phyloP scores from a whole-genome alignment of 2,888 invertebrate genomes.

The Autographa gamma region DNA sequence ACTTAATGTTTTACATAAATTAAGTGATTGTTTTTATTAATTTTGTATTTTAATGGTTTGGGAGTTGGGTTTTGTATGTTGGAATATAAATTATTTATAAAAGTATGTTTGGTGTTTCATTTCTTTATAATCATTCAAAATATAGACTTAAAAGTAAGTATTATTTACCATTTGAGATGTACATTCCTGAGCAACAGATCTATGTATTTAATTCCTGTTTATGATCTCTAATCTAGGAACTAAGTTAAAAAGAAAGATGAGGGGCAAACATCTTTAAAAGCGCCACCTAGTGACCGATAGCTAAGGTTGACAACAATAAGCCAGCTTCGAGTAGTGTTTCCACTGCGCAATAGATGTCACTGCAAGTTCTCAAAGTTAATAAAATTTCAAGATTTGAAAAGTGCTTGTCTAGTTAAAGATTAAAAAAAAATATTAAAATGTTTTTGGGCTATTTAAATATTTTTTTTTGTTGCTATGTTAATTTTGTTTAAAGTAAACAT shows the following conservation, averaged over 20 bases:
- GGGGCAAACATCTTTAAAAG: background rate
- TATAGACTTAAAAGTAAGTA: no score
- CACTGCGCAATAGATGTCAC: slow-evolving; percentile 37
- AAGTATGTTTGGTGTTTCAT: slow-evolving; percentile 21
- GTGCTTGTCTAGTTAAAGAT: no score
- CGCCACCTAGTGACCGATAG: slow-evolving; percentile 42
- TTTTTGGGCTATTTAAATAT: no score
- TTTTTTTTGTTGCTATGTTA: no score
- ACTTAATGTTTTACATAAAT: slow-evolving; percentile 37
- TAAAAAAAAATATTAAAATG: no score
- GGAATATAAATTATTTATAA: slow-evolving; percentile 46
- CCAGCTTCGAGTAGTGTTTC: background rate
- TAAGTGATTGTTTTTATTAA: slow-evolving; percentile 39
- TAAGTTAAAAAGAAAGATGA: no score
- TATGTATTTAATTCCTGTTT: no score
- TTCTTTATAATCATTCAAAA: background rate
- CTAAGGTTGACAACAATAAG: background rate
- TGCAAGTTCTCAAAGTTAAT: background rate
- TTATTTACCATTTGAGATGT: no score
- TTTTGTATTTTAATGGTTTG: slow-evolving; percentile 54
- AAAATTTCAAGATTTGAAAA: background rate
- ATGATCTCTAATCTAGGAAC: no score
- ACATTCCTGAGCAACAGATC: no score
- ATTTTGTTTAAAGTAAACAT: no score
- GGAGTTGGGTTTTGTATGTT: slow-evolving; percentile 53